A percentile compares a stretch with the other conserved stretches of the same genome.
These are phyloP conservation scores for Rhinogobius similis DNA, from an alignment of 2,113 vertebrate species.

Conservation along the genomic window DNA sequence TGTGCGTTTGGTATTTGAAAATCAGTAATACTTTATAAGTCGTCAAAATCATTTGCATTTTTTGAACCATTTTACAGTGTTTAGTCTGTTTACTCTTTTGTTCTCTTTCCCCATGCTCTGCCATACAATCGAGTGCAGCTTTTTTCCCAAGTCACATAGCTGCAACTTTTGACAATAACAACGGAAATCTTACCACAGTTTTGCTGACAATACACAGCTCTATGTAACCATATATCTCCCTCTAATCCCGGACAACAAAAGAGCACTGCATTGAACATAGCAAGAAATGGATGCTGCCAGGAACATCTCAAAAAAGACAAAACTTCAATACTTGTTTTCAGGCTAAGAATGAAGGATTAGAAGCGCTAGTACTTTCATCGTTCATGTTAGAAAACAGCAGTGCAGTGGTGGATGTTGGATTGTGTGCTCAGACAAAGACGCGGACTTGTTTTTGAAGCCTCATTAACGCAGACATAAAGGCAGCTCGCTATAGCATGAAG, in stretches of 20 bases:
- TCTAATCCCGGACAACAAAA: neutral
- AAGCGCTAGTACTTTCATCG: neutral
- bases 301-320: neutral
- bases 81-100: neutral
- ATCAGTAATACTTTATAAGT: too few relatives aligned
- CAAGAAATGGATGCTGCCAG: neutral
- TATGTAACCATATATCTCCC: neutral
- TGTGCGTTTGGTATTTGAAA: neutral
- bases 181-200: neutral
- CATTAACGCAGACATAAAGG: neutral
- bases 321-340: neutral
- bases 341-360: neutral
- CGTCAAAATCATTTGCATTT: too few relatives aligned
- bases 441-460: neutral
- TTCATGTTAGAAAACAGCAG: neutral
- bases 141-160: neutral
- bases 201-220: conserved; percentile 2
- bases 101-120: neutral
- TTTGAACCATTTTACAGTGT: neutral
- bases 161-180: neutral
- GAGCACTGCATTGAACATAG: neutral
- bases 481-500: neutral
- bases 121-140: neutral
- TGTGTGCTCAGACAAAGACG: neutral
- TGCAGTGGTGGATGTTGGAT: neutral